These are phyloP conservation scores for Escarpia spicata DNA, from an alignment of 2,888 invertebrate genomes.

Conservation along the genomic window DNA sequence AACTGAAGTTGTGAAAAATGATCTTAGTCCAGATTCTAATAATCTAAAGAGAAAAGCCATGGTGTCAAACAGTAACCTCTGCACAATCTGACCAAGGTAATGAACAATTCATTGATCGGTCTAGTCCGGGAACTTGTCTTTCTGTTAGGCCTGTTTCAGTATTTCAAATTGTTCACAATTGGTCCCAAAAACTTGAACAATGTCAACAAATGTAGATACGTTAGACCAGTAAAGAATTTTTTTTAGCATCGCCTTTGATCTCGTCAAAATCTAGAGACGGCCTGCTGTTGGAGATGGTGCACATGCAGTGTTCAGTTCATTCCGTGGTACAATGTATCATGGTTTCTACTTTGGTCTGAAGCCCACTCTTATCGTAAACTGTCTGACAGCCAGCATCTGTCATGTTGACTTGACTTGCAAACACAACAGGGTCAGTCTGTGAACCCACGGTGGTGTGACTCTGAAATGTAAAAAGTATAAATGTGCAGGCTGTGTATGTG, in stretches of 20 bases:
- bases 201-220: not conserved
- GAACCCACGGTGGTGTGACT: not conserved
- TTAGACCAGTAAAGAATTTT: not conserved
- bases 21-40: not conserved
- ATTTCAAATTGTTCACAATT: not conserved
- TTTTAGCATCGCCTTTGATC: not conserved
- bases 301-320: not conserved
- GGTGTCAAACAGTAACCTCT: not conserved
- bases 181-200: not conserved
- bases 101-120: not conserved
- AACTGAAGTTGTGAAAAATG: not conserved
- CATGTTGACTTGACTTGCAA: not conserved
- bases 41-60: not conserved
- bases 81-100: not conserved
- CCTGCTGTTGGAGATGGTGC: not conserved
- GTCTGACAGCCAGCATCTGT: not conserved
- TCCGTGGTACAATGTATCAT: not conserved
- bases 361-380: not conserved
- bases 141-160: not conserved
- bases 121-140: not conserved
- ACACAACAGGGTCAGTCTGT: not conserved
- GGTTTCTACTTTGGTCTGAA: not conserved
- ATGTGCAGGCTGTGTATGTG: not conserved
- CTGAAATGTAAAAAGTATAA: not conserved
- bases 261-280: not conserved